Conservation (phyloP, 2,888 invertebrate genomes). For the Scaptomyza cyrtandrae region DNA sequence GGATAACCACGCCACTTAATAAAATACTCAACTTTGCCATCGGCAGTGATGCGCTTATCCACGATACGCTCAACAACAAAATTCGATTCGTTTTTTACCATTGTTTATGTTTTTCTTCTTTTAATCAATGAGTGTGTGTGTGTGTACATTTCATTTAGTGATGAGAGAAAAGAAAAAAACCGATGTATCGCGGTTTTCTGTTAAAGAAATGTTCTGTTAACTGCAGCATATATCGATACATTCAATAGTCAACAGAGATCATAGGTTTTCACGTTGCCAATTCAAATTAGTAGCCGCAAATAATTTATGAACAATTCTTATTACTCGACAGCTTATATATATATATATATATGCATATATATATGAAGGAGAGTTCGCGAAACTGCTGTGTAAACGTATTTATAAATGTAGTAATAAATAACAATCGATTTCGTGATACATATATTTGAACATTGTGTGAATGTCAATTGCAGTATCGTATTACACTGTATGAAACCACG, state of each 20-base stretch:
- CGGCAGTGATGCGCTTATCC: conserved; percentile 89
- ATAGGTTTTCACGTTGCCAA: background rate
- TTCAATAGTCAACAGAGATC: background rate
- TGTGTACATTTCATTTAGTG: conserved; percentile 18
- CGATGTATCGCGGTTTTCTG: conserved; percentile 9
- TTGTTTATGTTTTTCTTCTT: conserved; percentile 36
- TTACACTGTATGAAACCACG: background rate
- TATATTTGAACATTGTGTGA: background rate
- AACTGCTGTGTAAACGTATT: background rate
- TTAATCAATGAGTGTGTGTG: conserved; percentile 2
- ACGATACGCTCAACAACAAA: conserved; percentile 96
- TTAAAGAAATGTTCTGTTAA: conserved; percentile 1
- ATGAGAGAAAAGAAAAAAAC: background rate
- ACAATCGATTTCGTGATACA: background rate
- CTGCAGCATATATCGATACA: conserved; percentile 2
- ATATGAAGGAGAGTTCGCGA: background rate
- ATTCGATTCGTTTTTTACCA: conserved; percentile 86
- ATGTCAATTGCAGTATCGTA: background rate
- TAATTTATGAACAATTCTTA: background rate
- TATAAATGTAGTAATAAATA: background rate
- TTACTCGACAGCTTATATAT: background rate
- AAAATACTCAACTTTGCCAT: conserved; percentile 90
- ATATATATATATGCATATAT: too few relatives aligned
- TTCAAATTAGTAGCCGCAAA: background rate
- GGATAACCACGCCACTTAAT: conserved; percentile 93